These are phyloP conservation scores for Xanthia togata DNA, from an alignment of 2,888 invertebrate genomes.

Conservation along the genomic window DNA sequence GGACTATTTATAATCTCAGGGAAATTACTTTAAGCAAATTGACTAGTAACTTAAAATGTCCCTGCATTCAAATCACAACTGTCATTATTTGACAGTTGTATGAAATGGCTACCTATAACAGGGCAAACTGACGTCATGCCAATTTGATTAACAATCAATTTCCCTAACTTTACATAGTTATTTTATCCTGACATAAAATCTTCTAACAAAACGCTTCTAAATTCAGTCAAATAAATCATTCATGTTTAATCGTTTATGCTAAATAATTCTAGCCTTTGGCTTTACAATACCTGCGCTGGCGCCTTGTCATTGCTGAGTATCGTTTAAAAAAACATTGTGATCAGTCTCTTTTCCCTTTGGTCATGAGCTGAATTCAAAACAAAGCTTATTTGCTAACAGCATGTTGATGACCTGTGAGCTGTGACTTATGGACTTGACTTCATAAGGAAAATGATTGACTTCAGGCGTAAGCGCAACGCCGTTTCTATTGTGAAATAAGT, in stretches of 20 bases:
- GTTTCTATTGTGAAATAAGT: conserved; percentile 18
- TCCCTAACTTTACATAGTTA: not conserved
- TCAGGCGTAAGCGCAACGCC: not conserved
- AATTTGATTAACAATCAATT: not conserved
- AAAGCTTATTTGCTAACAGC: conserved; percentile 33
- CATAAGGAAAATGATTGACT: conserved; percentile 28
- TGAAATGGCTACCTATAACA: not conserved
- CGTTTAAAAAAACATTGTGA: conserved; percentile 53
- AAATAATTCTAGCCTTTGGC: conserved; percentile 21
- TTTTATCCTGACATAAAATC: not conserved
- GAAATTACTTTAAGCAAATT: not conserved
- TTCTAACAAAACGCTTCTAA: not conserved
- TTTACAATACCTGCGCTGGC: conserved; percentile 43
- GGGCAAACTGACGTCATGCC: not conserved
- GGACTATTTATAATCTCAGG: not conserved
- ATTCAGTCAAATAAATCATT: conserved; percentile 28
- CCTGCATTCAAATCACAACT: not conserved
- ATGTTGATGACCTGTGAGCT: conserved; percentile 41
- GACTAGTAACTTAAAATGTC: not conserved
- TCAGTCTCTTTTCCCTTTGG: conserved; percentile 47
- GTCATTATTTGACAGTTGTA: not conserved
- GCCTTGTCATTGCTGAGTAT: conserved; percentile 41
- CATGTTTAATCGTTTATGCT: conserved; percentile 39
- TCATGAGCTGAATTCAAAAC: conserved; percentile 48
- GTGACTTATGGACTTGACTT: conserved; percentile 8